Base-by-base conservation (phyloP, 1,140 invertebrate species). In the Penaeus japonicus region DNA sequence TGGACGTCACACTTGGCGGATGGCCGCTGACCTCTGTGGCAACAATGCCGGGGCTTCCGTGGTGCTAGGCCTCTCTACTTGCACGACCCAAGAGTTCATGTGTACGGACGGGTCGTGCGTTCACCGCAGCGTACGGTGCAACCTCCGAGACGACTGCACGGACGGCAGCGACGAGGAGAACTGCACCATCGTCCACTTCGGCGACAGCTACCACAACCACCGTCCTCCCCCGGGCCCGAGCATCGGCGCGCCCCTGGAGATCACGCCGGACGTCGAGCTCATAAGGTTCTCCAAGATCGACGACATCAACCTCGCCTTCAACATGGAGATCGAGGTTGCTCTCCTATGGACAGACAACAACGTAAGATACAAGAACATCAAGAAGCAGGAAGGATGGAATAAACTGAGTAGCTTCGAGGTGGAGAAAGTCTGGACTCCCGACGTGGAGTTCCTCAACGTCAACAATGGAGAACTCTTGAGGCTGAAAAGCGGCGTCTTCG, bases 91-190 rank as follows among this genome's bases (percentile, higher is more conserved):
- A 17, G 53, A 89, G 18, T 84, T 79, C 79, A 89, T 85, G 81
- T 89, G 87, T 47, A 35, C 87, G 17, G 87, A 89, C 54, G 87
- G 87, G 32, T 82, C 87, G 12, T 89, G 87, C 39, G 83, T 89
- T 20, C 22, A 39, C 35, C 80, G 87, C 5, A 10, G 79, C 27
- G 39, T 59, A 15, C 65, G 81, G 18, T 89, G 87, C 39, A 89
- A 89, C 80, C 73, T 84, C 4, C 70, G 55, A 17, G 87, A 89
- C 62, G 87, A 89, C 35, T 89, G 87, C 27, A 0, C 32, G 22
- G 87, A 89, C 39, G 80, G 87, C 12, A 84, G 81, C 59, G 87
- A 89, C 62, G 87, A 89, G 55, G 55, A 84, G n/a, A 54, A 85
- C 87, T 89, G 87, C 87, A 78, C 27, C 70, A 85, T 78, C 75